Conservation (phyloP, 2,888 invertebrate species). For the Cataglyphis albicans region DNA sequence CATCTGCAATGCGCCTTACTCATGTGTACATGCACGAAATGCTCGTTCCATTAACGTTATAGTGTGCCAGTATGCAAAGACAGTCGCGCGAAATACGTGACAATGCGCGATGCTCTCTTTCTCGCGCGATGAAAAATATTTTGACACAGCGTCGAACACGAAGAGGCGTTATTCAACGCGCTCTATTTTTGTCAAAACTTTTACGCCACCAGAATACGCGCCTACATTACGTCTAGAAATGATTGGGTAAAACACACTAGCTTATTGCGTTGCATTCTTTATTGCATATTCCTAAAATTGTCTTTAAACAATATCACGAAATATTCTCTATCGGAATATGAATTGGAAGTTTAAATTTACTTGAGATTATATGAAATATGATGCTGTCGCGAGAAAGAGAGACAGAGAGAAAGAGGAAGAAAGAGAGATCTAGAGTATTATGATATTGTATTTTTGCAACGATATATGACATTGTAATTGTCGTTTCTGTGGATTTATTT, state of each 20-base stretch:
- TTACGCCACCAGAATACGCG: background rate
- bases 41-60: constrained; percentile 53
- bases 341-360: background rate
- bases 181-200: constrained; percentile 10
- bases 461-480: background rate
- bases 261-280: constrained; percentile 13
- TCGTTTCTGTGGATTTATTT: background rate
- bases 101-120: constrained; percentile 31
- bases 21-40: constrained; percentile 13
- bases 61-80: constrained; percentile 6
- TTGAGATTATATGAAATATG: background rate
- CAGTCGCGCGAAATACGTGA: constrained; percentile 14
- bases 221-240: constrained; percentile 9
- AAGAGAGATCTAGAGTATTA: too few relatives aligned
- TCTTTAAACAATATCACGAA: background rate
- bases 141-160: constrained; percentile 9
- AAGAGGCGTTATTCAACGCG: background rate
- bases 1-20: constrained; percentile 41
- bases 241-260: constrained; percentile 34
- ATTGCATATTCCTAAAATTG: background rate
- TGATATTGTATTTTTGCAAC: background rate
- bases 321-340: background rate
- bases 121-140: constrained; percentile 36
- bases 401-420: background rate
- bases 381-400: background rate